These are phyloP conservation scores for Polydrusus pterygomalis DNA, from an alignment of 2,888 invertebrate species.

Conservation along the genomic window DNA sequence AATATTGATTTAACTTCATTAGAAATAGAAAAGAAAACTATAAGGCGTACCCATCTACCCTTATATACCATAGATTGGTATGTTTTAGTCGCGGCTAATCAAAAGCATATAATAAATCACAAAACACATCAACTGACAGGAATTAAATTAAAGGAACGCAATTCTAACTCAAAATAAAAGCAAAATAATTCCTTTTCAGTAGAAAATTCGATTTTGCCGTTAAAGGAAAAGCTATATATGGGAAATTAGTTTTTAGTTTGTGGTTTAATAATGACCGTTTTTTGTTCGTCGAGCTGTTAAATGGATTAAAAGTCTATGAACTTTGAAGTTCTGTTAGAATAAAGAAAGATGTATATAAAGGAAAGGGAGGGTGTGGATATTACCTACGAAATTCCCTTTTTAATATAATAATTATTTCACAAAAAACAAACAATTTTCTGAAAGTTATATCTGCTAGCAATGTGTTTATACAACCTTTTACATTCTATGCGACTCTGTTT, in stretches of 20 bases:
- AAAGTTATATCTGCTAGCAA: no score
- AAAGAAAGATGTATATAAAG: conserved; percentile 2
- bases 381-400: no score
- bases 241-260: conserved; percentile 52
- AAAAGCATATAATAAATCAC: conserved; percentile 41
- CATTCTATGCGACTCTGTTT: no score
- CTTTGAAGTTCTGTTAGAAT: conserved; percentile 31
- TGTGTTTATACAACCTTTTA: no score
- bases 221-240: conserved; percentile 41
- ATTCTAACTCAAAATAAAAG: conserved; percentile 51
- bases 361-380: background rate
- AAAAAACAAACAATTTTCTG: no score
- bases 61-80: conserved; percentile 20
- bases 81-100: conserved; percentile 25
- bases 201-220: conserved; percentile 43
- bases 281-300: conserved; percentile 34
- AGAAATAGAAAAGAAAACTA: background rate
- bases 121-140: conserved; percentile 38
- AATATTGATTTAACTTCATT: conserved; percentile 9
- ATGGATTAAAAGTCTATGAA: conserved; percentile 49
- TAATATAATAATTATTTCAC: no score
- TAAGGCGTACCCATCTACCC: conserved; percentile 24
- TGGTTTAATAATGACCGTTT: conserved; percentile 32
- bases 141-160: conserved; percentile 48
- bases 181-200: conserved; percentile 48